These are phyloP conservation scores for Argyra leucocephala DNA, from an alignment of 2,888 invertebrate genomes.

Conservation along the genomic window DNA sequence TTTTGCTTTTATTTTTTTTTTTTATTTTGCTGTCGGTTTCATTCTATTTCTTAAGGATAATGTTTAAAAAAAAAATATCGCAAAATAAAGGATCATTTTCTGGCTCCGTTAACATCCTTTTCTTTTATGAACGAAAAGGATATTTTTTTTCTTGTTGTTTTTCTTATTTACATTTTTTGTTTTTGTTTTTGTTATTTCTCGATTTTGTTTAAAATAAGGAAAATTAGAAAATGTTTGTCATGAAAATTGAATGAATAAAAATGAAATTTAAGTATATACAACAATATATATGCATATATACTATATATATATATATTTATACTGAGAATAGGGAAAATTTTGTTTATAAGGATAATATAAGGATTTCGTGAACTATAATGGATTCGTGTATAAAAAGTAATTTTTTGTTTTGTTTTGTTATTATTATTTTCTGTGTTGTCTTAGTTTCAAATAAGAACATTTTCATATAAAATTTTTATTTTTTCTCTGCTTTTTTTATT, in stretches of 20 bases:
- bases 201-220: too few relatives aligned
- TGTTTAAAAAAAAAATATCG: background rate
- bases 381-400: background rate
- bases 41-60: background rate
- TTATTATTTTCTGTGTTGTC: background rate
- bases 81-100: background rate
- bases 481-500: too few relatives aligned
- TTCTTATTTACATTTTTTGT: too few relatives aligned
- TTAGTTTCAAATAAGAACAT: too few relatives aligned
- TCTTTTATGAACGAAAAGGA: background rate
- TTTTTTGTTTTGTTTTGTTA: background rate
- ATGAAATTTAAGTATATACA: background rate
- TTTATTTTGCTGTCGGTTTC: background rate
- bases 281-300: too few relatives aligned
- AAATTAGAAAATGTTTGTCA: background rate
- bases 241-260: background rate
- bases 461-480: too few relatives aligned
- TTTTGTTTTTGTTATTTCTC: too few relatives aligned
- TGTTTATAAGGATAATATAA: background rate
- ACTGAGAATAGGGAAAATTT: too few relatives aligned
- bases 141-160: too few relatives aligned
- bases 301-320: too few relatives aligned
- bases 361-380: background rate
- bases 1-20: background rate
- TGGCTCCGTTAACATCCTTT: slow-evolving; percentile 1